Percentiles rank a stretch among this genome's conserved stretches.
Evolutionary conservation across 1,140 invertebrate species (phyloP).

Genomic region (Cotesia vestalis): DNA sequence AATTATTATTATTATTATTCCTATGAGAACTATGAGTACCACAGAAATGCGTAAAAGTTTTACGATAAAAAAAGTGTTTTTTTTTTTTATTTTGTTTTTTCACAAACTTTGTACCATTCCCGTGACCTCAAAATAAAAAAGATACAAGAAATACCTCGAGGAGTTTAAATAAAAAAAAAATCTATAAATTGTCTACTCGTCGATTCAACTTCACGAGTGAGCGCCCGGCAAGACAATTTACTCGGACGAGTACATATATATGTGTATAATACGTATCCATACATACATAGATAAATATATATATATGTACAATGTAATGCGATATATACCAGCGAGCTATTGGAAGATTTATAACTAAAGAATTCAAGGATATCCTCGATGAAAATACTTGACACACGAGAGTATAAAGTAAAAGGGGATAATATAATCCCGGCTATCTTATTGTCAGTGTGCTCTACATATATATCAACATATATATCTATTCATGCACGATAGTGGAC

Average conservation of each 20-base stretch:
- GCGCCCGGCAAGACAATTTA: slow-evolving; percentile 30
- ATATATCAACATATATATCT: background rate
- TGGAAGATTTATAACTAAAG: slow-evolving; percentile 32
- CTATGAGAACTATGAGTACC: too few relatives aligned
- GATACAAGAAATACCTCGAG: background rate
- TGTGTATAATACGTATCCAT: too few relatives aligned
- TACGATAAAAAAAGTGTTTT: too few relatives aligned
- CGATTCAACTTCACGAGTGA: slow-evolving; percentile 23
- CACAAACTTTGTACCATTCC: too few relatives aligned
- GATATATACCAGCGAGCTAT: background rate
- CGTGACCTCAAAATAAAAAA: too few relatives aligned
- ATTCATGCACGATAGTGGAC: slow-evolving; percentile 1
- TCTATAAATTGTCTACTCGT: slow-evolving; percentile 21
- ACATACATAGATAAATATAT: too few relatives aligned
- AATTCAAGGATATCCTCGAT: slow-evolving; percentile 31
- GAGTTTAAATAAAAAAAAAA: background rate
- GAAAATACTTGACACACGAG: slow-evolving; percentile 20
- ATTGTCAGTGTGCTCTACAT: background rate
- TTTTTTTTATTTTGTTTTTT: too few relatives aligned
- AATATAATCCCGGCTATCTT: background rate
- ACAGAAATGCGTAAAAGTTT: too few relatives aligned
- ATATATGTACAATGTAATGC: too few relatives aligned
- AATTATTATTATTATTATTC: too few relatives aligned
- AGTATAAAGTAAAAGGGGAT: slow-evolving; percentile 1
- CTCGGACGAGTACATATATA: slow-evolving; percentile 19